Percentiles rank a stretch among this genome's conserved stretches.
Conservation (phyloP, 2,797 vertebrate species). For the Lacerta bilineata region DNA sequence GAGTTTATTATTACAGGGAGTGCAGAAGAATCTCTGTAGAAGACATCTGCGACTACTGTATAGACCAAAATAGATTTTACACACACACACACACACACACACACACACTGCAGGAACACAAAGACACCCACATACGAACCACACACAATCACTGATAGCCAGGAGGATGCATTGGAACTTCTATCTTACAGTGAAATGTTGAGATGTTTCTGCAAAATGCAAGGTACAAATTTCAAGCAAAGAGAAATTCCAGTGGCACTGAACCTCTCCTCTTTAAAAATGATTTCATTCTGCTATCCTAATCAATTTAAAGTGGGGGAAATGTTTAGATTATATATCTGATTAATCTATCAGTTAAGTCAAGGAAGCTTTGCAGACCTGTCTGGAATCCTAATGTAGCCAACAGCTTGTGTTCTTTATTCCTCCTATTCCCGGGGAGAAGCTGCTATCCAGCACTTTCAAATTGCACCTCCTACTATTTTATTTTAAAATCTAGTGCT, state of each 20-base stretch:
- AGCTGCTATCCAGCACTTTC: not conserved
- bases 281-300: not conserved
- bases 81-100: too few relatives aligned
- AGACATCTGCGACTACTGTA: not conserved
- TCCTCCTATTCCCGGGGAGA: not conserved
- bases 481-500: not conserved
- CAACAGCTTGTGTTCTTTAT: not conserved
- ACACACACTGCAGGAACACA: not conserved
- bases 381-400: not conserved
- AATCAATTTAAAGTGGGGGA: not conserved
- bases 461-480: too few relatives aligned
- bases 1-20: not conserved
- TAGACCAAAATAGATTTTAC: not conserved
- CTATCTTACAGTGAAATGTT: fast-evolving
- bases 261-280: slow-evolving; percentile 29
- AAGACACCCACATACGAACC: not conserved
- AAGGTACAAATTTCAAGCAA: not conserved
- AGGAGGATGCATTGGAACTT: not conserved
- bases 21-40: not conserved
- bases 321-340: too few relatives aligned
- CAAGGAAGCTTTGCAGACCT: not conserved
- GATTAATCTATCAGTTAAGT: too few relatives aligned
- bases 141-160: not conserved
- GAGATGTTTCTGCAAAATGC: slow-evolving; percentile 12
- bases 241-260: not conserved